phyloP scores from a whole-genome alignment of 2,113 vertebrate species.

The Nothoprocta pentlandii region DNA sequence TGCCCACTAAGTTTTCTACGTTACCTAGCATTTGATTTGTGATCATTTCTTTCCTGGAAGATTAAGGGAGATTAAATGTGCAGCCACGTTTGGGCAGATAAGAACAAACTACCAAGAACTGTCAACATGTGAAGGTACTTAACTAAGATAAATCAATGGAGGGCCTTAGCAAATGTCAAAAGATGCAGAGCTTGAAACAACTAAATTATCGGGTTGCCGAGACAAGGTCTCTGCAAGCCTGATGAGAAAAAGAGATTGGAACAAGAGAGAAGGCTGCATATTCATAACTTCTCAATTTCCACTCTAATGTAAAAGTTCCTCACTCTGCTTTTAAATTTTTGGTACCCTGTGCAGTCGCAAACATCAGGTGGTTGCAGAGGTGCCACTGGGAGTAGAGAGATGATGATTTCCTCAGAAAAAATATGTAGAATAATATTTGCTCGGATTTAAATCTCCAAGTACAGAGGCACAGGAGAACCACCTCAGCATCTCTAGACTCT shows the following conservation, averaged over 20 bases:
- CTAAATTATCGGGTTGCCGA: slow-evolving; percentile 34
- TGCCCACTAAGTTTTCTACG: not conserved
- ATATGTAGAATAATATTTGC: not conserved
- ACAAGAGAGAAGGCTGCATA: not conserved
- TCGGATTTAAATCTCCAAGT: not conserved
- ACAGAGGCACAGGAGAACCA: not conserved
- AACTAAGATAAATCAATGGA: slow-evolving; percentile 62
- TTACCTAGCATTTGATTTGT: slow-evolving; percentile 16
- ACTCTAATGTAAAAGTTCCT: not conserved
- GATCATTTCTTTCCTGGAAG: not conserved
- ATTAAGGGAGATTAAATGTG: slow-evolving; percentile 16
- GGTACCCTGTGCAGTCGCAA: not conserved
- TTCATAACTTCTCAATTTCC: not conserved
- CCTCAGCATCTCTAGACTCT: not conserved
- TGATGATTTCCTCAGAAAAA: not conserved
- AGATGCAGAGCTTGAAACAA: slow-evolving; percentile 38
- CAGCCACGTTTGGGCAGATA: not conserved
- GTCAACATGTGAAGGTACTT: slow-evolving; percentile 36
- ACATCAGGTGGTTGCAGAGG: not conserved
- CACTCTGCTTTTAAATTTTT: not conserved
- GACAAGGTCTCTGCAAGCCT: not conserved
- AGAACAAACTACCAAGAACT: slow-evolving; percentile 43
- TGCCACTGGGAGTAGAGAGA: slow-evolving; percentile 9
- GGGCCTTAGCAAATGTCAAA: slow-evolving; percentile 46
- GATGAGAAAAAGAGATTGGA: not conserved